Evolutionary conservation across 2,888 invertebrate species (phyloP), one percentile per base, ranked within the genome.

Genomic region (Syritta pipiens): DNA sequence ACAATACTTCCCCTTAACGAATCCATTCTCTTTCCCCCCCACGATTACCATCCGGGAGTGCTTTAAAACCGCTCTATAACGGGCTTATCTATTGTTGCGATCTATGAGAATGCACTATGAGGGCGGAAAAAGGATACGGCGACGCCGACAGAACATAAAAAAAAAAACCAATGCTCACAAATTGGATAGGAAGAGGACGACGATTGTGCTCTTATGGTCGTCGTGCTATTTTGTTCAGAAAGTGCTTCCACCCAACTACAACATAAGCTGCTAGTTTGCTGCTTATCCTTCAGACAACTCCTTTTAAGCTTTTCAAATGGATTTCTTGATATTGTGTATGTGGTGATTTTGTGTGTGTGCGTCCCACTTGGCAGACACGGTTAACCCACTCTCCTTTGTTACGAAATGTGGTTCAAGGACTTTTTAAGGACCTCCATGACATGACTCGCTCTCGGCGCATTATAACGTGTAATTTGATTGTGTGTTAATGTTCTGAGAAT

Each of bases 221-320:
- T 7, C 37, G 9, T 37, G 62, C 60, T 42, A 72, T 67, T 71
- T 69, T 49, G 49, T 57, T 49, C 37, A 42, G 30, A 68, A 57
- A 49, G 32, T 32, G 40, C 49, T 49, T 48, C 53, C 60, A 55
- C 19, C 55, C 37, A 44, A 46, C 26, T 49, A 74, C 74, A 62
- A 74, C 20, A 68, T 79, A 79, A 79, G 79, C 79, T 79, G 67
- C 67, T 74, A 74, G 79, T 74, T 79, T 79, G 51, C 62, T 62
- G 67, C 67, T 79, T 79, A 79, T 79, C 79, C 79, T 51, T 57
- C 49, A 68, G 59, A 62, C 49, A 51, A 62, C 68, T 79, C 63
- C 63, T 71, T 51, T 57, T 57, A 57, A 68, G 55, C 44, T 44
- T 48, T 35, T 22, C 20, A 51, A 71, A 71, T 71, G 57, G 57